Evolutionary conservation across 2,888 invertebrate species (phyloP).

Genomic region (Blera fallax): DNA sequence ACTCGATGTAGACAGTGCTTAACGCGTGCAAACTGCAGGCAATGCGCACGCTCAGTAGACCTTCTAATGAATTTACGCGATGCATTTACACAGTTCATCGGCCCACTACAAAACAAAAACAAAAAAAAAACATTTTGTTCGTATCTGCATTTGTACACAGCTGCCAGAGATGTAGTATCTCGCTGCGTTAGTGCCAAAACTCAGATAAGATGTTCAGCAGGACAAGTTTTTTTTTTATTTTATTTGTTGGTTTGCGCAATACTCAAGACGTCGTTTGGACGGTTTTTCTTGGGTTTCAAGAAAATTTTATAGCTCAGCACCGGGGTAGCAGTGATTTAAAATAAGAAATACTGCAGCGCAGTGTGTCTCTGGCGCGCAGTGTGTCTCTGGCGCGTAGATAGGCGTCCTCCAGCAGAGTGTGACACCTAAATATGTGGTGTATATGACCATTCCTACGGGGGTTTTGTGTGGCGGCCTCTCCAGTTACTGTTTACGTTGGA

Average conservation of each 20-base stretch:
- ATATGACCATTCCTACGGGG: background rate
- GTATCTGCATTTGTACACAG: slow-evolving; percentile 34
- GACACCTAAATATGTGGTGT: slow-evolving; percentile 34
- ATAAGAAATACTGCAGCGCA: slow-evolving; percentile 8
- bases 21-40: slow-evolving; percentile 49
- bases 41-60: slow-evolving; percentile 23
- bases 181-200: slow-evolving; percentile 59
- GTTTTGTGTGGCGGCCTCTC: slow-evolving; percentile 29
- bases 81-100: slow-evolving; percentile 55
- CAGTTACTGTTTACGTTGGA: slow-evolving; percentile 48
- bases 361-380: background rate
- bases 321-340: slow-evolving; percentile 35
- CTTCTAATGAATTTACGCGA: slow-evolving; percentile 65
- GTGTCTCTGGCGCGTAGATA: slow-evolving; percentile 2
- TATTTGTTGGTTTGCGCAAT: slow-evolving; percentile 34
- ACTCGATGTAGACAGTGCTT: slow-evolving; percentile 27
- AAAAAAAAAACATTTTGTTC: too few relatives aligned
- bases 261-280: slow-evolving; percentile 37
- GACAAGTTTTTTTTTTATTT: slow-evolving; percentile 13
- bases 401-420: slow-evolving; percentile 41
- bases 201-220: slow-evolving; percentile 57
- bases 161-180: slow-evolving; percentile 57
- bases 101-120: slow-evolving; percentile 29
- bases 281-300: slow-evolving; percentile 16
- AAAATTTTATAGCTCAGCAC: slow-evolving; percentile 45